Conservation (phyloP, 37 sponge, comb jelly and placozoan species). For the Halichondria panicea region DNA sequence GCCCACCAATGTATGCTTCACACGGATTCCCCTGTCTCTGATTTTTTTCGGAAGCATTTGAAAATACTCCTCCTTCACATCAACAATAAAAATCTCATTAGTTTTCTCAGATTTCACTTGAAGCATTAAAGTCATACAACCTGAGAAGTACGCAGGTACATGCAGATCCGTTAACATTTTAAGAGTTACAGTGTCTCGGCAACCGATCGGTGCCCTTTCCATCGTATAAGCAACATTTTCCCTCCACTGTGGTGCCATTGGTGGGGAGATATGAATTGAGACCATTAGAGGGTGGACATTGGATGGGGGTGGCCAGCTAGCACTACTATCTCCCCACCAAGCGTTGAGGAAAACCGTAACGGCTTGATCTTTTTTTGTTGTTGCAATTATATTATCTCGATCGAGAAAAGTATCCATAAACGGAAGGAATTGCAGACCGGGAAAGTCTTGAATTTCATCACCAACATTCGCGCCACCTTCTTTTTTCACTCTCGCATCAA, state of each 20-base stretch:
- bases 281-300: slow-evolving; percentile 1
- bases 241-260: background rate
- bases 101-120: background rate
- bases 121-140: background rate
- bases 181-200: background rate
- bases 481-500: background rate
- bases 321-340: background rate
- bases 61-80: background rate
- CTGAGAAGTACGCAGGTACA: background rate
- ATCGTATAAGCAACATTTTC: background rate
- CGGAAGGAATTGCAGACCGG: slow-evolving; percentile 10
- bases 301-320: slow-evolving; percentile 5
- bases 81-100: background rate
- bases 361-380: background rate
- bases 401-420: slow-evolving; percentile 3
- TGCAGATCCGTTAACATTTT: background rate
- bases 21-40: background rate
- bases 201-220: background rate
- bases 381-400: background rate
- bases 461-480: background rate
- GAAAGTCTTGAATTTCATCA: slow-evolving; percentile 15
- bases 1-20: background rate
- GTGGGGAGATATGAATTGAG: background rate
- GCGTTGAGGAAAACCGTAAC: background rate
- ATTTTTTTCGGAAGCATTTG: background rate